A percentile compares a stretch with the other conserved stretches of the same genome.
Conservation (phyloP, 30 jellyfish, hydroid and myxozoan species). For the Euphysa ruthae region DNA sequence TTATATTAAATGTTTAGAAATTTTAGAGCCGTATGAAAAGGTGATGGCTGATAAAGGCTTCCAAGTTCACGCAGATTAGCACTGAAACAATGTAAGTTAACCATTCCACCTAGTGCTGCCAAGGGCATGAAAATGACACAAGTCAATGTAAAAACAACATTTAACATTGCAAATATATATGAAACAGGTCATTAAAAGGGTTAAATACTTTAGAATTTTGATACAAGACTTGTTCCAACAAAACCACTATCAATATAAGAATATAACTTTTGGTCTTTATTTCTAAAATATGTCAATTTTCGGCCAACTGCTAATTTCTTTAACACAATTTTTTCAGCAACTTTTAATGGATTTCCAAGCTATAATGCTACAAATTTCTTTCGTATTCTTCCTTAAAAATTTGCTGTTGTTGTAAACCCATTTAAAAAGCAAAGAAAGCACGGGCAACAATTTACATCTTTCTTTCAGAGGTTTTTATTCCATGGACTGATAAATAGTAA, state of each 20-base stretch:
- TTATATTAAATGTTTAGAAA: conserved; percentile 19
- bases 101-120: conserved; percentile 66
- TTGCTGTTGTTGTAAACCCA: too few relatives aligned
- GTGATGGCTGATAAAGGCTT: conserved; percentile 75
- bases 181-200: conserved; percentile 7
- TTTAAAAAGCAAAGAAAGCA: too few relatives aligned
- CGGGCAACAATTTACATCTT: too few relatives aligned
- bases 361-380: too few relatives aligned
- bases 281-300: too few relatives aligned
- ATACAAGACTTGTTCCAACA: not conserved
- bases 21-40: conserved; percentile 37
- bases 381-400: too few relatives aligned
- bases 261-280: not conserved
- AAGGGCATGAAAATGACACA: conserved; percentile 45
- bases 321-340: too few relatives aligned
- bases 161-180: conserved; percentile 27
- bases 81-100: conserved; percentile 24
- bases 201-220: not conserved
- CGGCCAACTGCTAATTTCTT: too few relatives aligned
- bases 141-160: conserved; percentile 8
- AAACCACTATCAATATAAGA: too few relatives aligned
- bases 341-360: too few relatives aligned
- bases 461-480: too few relatives aligned
- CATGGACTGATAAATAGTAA: too few relatives aligned
- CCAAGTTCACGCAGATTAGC: conserved; percentile 28